These are phyloP conservation scores for Beris morrisii DNA, from an alignment of 2,888 invertebrate genomes.

Conservation along the genomic window DNA sequence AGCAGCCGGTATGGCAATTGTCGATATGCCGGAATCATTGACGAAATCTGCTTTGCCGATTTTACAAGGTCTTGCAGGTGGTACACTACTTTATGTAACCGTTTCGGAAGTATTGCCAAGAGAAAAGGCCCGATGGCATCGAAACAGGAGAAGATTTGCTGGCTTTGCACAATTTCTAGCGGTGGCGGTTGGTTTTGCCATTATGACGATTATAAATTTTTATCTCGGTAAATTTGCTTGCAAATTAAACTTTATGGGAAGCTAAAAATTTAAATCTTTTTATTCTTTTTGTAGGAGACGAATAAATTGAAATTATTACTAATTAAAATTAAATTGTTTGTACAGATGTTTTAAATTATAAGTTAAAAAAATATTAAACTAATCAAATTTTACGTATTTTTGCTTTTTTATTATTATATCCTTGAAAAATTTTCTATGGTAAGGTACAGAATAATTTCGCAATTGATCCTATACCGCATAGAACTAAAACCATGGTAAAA, in stretches of 20 bases:
- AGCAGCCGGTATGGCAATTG: conserved; percentile 65
- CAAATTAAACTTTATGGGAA: neutral
- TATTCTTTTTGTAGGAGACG: conserved; percentile 8
- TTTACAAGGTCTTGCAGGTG: conserved; percentile 73
- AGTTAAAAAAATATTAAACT: too few relatives aligned
- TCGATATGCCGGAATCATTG: conserved; percentile 58
- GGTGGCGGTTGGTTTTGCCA: conserved; percentile 63
- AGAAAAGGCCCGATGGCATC: conserved; percentile 75
- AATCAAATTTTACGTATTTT: too few relatives aligned
- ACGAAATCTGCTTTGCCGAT: conserved; percentile 60
- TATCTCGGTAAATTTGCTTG: conserved; percentile 57
- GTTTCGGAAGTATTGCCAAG: conserved; percentile 76
- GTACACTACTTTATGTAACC: conserved; percentile 75
- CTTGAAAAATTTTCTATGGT: too few relatives aligned
- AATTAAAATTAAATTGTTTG: too few relatives aligned
- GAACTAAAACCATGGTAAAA: neutral
- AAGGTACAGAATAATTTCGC: neutral
- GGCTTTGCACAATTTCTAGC: conserved; percentile 67
- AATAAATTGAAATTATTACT: neutral
- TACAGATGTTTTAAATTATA: too few relatives aligned
- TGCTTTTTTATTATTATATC: too few relatives aligned
- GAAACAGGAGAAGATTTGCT: conserved; percentile 59
- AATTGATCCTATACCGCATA: conserved; percentile 9
- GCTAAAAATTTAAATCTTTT: neutral
- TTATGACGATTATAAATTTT: conserved; percentile 66